phyloP scores from a whole-genome alignment of 2,113 vertebrate species.

The Amphilophus citrinellus region DNA sequence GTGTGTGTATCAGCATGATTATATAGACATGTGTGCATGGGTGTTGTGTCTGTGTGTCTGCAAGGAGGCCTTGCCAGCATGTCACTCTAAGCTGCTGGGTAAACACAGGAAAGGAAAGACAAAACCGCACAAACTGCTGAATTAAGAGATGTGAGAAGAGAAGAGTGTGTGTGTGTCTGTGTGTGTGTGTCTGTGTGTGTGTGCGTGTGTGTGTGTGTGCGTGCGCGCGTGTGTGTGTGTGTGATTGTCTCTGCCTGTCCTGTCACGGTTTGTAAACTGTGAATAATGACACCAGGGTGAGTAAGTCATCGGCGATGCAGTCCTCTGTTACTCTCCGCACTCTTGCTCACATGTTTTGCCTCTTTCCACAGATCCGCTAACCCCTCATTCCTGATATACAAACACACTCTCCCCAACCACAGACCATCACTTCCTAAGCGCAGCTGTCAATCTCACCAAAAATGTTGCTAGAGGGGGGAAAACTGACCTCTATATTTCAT shows the following conservation, averaged over 20 bases:
- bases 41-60: neutral
- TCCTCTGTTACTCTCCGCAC: slow-evolving; percentile 21
- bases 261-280: slow-evolving; percentile 75
- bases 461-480: slow-evolving; percentile 3
- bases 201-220: neutral
- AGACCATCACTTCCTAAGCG: slow-evolving; percentile 30
- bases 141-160: slow-evolving; percentile 15
- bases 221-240: neutral
- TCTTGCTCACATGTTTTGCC: slow-evolving; percentile 9
- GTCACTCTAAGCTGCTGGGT: slow-evolving; percentile 70
- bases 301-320: slow-evolving; percentile 51
- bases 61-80: slow-evolving; percentile 23
- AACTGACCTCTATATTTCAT: slow-evolving; percentile 33
- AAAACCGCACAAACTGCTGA: slow-evolving; percentile 59
- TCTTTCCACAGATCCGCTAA: slow-evolving; percentile 59
- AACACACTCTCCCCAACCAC: slow-evolving; percentile 47
- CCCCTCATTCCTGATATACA: slow-evolving; percentile 47
- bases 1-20: neutral
- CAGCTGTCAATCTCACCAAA: slow-evolving; percentile 55
- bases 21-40: neutral
- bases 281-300: slow-evolving; percentile 69
- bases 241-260: slow-evolving; percentile 21
- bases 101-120: slow-evolving; percentile 68
- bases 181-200: slow-evolving; percentile 13
- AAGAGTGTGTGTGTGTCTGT: neutral